Percentiles rank a stretch among this genome's conserved stretches.
These are phyloP conservation scores for Saguinus midas DNA, from an alignment of 2,113 vertebrate genomes.

Conservation along the genomic window DNA sequence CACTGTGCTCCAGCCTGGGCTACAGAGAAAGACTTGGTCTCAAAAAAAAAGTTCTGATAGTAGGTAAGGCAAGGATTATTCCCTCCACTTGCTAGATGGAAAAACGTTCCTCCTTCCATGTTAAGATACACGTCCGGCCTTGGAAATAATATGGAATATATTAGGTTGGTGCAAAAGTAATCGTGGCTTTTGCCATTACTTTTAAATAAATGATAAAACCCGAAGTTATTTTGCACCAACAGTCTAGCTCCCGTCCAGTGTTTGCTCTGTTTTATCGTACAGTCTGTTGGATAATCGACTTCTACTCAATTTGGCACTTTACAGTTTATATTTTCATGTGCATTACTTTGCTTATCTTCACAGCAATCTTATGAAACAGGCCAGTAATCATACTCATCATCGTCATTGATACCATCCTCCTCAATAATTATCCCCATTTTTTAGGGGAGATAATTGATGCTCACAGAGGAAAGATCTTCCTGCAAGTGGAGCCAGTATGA, in stretches of 20 bases:
- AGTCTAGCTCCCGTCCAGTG: not conserved
- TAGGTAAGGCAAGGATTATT: not conserved
- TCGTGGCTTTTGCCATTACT: no score
- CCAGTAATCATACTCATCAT: not conserved
- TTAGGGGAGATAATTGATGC: not conserved
- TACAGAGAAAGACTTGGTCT: no score
- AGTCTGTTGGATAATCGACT: not conserved
- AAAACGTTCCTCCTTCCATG: not conserved
- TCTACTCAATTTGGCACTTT: not conserved
- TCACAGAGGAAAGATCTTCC: not conserved
- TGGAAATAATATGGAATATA: not conserved
- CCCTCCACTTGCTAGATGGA: not conserved
- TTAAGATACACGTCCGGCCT: not conserved
- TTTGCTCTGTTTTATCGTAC: not conserved
- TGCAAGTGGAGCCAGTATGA: not conserved
- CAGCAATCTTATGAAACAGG: not conserved
- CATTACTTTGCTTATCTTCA: not conserved
- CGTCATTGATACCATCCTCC: not conserved
- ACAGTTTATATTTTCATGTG: not conserved
- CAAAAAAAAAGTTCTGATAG: no score
- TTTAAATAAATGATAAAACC: no score
- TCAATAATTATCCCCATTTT: not conserved
- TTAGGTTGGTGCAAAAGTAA: no score
- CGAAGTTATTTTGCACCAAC: no score
- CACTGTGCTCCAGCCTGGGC: no score